Base-by-base conservation (phyloP, 2,797 vertebrate genomes). In the Gymnocypris eckloni region DNA sequence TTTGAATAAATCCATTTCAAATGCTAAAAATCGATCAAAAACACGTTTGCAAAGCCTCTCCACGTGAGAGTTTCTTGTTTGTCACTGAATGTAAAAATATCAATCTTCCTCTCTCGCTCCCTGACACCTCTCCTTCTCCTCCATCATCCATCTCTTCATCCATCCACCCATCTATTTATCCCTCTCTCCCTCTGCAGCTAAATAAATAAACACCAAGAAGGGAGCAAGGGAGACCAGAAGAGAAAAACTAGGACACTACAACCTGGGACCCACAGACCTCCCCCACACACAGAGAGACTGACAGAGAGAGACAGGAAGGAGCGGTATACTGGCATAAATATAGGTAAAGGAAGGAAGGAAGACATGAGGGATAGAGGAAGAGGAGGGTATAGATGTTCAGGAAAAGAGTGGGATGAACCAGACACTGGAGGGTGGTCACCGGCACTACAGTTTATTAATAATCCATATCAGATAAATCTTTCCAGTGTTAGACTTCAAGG, bases 171-270 rank as follows among this genome's bases (percentile, higher is more conserved):
- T 78, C 69, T 37, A 56, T 78, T 79, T 87, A 85, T 81, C 88
- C 84, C 90, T 86, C 88, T 76, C 81, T 86, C 84, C 80, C 86
- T 70, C 82, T 89, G 90, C 91, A 92, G 92, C 79, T 83, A 78
- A 89, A 94, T 92, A 95, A 94, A 94, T 90, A 92, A 90, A 82
- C 71, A 76, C n/a, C 50, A 79, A 56, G 81, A 25, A 83, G 75
- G 37, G 77, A 81, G 6, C 61, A 11, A 83, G 59, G 28, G 84
- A 82, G 84, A 80, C 66, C 43, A 88, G 69, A 70, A 78, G 48
- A 79, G 76, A 67, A 86, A 87, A 89, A 87, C 84, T 89, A 89
- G 89, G 89, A 84, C 87, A 90, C 78, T 45, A 80, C 69, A 89
- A 89, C 86, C 84, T 87, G 87, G 82, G 87, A 84, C 78, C 83